Evolutionary conservation across 2,113 vertebrate genomes (phyloP).

Genomic region (Hypanus sabinus): DNA sequence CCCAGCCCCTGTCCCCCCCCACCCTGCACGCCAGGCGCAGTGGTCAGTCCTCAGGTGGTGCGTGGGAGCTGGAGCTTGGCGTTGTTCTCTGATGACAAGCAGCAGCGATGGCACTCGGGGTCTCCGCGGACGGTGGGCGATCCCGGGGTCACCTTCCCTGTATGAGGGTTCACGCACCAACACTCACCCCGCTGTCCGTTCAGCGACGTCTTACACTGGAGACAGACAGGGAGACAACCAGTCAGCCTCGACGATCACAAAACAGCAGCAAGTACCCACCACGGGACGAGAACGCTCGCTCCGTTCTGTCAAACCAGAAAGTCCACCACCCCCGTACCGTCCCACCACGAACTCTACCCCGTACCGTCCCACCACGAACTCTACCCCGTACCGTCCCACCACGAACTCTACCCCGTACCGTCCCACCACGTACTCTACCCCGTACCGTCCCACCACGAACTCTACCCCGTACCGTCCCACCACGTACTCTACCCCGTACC

Average conservation of each 20-base stretch:
- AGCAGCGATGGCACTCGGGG: constrained; percentile 83
- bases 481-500: neutral
- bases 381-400: neutral
- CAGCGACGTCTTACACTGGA: constrained; percentile 91
- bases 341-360: too few species aligned
- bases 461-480: neutral
- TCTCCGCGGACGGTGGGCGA: constrained; percentile 81
- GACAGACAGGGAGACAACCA: neutral
- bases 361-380: too few species aligned
- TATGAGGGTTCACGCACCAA: constrained; percentile 89
- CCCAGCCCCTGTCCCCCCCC: neutral
- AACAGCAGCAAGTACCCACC: constrained; percentile 44
- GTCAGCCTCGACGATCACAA: constrained; percentile 36
- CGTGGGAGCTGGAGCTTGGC: constrained; percentile 39
- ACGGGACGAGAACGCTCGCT: too few species aligned
- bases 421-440: neutral
- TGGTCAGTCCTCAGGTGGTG: neutral
- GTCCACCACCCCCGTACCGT: too few species aligned
- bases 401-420: too few species aligned
- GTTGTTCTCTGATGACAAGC: constrained; percentile 67
- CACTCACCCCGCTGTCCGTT: constrained; percentile 91
- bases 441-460: neutral
- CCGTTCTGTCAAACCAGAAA: too few species aligned
- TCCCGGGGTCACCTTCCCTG: constrained; percentile 71
- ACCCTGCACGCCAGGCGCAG: neutral